Evolutionary conservation across 1,140 invertebrate species (phyloP), one percentile per base, ranked within the genome.

Genomic region (Heliconius nattereri): DNA sequence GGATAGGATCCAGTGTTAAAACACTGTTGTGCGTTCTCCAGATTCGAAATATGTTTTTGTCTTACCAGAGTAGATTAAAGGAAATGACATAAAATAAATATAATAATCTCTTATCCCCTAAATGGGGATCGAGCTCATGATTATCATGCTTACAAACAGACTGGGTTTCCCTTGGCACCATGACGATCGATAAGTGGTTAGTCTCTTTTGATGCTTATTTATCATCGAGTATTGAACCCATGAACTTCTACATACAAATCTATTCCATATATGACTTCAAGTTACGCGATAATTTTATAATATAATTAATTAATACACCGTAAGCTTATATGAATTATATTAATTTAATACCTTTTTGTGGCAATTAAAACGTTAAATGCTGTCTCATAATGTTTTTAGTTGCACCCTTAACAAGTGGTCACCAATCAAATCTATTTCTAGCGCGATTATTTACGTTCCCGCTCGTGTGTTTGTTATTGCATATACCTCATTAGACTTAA

Each of bases 371-470:
- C 5, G 3, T 26, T 66, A 13, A 66, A 66, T 66, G 54, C 54
- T 20, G 60, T 66, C 60, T 6, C 9, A 76, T 76, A 76, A 70
- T 32, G 37, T 45, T 32, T 76, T 71, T 66, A 26, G 11, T 29
- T 19, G 3, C 13, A 26, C 29, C 60, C 60, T 66, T 29, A 26
- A 66, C 60, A 66, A 29, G 23, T 66, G 60, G 60, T 66, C 0
- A 71, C 80, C 66, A 82, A 79, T 82, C 73, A 76, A 82, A 78
- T 76, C 74, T 82, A 76, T 82, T 78, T 76, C 37, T 70, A 76
- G 74, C 32, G 26, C 20, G 73, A 26, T 66, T 70, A 70, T 79
- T 73, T 60, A 78, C 54, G 49, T 78, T 57, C 66, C 23, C 32
- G 75, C 40, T 40, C 29, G 19, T 13, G 19, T 13, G 40, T 72